Evolutionary conservation across 2,888 invertebrate species (phyloP).

Genomic region (Salticus scenicus): DNA sequence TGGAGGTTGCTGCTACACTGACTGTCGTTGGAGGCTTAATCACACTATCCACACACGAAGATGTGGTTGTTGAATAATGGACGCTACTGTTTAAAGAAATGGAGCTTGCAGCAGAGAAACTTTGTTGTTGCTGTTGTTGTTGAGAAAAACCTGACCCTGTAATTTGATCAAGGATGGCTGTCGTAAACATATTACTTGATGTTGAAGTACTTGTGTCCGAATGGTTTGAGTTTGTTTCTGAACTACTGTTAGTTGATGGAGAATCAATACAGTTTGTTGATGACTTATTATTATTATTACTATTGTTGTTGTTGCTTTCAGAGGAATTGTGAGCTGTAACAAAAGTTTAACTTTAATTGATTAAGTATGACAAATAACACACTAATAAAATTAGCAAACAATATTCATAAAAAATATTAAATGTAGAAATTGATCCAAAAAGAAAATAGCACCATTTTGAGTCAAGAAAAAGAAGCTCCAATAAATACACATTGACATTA

Average conservation of each 20-base stretch:
- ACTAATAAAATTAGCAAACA: no score
- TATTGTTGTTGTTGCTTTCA: constrained; percentile 68
- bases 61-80: constrained; percentile 47
- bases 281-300: constrained; percentile 66
- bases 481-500: no score
- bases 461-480: no score
- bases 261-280: constrained; percentile 59
- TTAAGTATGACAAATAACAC: neutral
- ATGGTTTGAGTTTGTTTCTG: constrained; percentile 71
- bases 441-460: no score
- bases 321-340: constrained; percentile 38
- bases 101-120: constrained; percentile 51
- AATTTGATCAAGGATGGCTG: constrained; percentile 67
- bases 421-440: no score
- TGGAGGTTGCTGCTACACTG: constrained; percentile 22
- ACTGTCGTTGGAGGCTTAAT: constrained; percentile 50
- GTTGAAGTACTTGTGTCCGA: constrained; percentile 22
- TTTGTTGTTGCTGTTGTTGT: constrained; percentile 33
- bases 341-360: constrained; percentile 5
- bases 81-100: constrained; percentile 56
- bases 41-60: constrained; percentile 65
- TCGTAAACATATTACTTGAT: constrained; percentile 48
- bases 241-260: constrained; percentile 42
- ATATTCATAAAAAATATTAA: no score
- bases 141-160: constrained; percentile 50